phyloP scores from a whole-genome alignment of 2,888 invertebrate species.

The Sclerodermus sp. region DNA sequence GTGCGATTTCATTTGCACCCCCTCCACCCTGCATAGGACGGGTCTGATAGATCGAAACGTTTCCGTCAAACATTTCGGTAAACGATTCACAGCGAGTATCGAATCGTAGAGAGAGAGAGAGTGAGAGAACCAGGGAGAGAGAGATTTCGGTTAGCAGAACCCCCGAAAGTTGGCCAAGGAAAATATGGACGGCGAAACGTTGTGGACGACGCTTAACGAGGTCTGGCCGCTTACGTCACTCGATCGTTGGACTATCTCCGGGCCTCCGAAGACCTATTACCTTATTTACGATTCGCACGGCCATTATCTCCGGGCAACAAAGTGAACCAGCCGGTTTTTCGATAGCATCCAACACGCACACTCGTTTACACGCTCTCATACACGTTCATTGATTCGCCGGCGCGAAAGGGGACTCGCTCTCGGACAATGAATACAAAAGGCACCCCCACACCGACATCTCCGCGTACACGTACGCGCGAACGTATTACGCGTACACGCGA shows the following conservation, averaged over 20 bases:
- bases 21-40: too few species aligned
- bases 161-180: too few species aligned
- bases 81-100: too few species aligned
- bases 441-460: neutral
- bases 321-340: slow-evolving; percentile 42
- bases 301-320: slow-evolving; percentile 40
- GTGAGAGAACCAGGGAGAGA: neutral
- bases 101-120: neutral
- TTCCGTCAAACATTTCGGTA: too few species aligned
- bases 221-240: slow-evolving; percentile 29
- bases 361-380: neutral
- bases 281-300: slow-evolving; percentile 43
- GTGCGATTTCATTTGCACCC: too few species aligned
- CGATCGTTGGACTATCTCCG: slow-evolving; percentile 28
- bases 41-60: too few species aligned
- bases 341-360: slow-evolving; percentile 18
- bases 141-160: neutral
- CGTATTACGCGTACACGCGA: neutral
- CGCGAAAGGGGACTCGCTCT: slow-evolving; percentile 31
- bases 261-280: slow-evolving; percentile 37
- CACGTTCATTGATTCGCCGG: slow-evolving; percentile 26
- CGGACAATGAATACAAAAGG: slow-evolving; percentile 27
- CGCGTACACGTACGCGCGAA: neutral
- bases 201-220: neutral
- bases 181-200: too few species aligned